Evolutionary conservation across 1,140 invertebrate genomes (phyloP).

Genomic region (Drosophila repleta): DNA sequence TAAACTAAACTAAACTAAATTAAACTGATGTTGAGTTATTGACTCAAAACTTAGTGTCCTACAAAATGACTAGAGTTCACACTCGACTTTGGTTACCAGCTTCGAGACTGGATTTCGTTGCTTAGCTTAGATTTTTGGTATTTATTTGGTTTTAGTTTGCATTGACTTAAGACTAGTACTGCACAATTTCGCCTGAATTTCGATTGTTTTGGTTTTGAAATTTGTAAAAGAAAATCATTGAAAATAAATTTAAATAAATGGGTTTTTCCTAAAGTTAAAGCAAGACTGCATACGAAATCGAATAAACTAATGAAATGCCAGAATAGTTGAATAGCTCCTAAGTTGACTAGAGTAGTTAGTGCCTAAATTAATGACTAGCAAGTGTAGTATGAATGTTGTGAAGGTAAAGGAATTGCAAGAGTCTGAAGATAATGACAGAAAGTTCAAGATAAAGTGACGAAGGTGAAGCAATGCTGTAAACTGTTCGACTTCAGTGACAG

Average conservation of each 20-base stretch:
- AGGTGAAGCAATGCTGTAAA: no score
- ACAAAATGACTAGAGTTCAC: constrained; percentile 82
- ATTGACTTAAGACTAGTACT: constrained; percentile 76
- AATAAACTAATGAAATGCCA: constrained; percentile 29
- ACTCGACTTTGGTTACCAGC: constrained; percentile 70
- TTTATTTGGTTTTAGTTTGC: constrained; percentile 47
- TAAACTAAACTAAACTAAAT: constrained; percentile 53
- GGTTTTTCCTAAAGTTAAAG: constrained; percentile 28
- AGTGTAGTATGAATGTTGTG: not conserved
- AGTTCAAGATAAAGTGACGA: not conserved
- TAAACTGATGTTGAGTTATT: constrained; percentile 16
- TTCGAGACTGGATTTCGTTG: constrained; percentile 55
- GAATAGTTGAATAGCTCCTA: constrained; percentile 26
- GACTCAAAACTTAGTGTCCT: constrained; percentile 53
- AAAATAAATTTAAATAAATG: constrained; percentile 28
- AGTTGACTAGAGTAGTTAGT: constrained; percentile 27
- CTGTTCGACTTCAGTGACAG: no score
- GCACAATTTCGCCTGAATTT: constrained; percentile 83
- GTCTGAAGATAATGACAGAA: not conserved
- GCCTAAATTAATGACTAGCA: constrained; percentile 48
- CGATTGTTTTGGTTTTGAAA: constrained; percentile 41
- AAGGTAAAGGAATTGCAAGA: not conserved
- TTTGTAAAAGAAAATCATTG: constrained; percentile 3
- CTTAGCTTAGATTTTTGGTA: constrained; percentile 44
- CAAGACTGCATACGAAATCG: constrained; percentile 56